Evolutionary conservation across 2,888 invertebrate species (phyloP), one percentile per base, ranked within the genome.

Genomic region (Baccha elongata): DNA sequence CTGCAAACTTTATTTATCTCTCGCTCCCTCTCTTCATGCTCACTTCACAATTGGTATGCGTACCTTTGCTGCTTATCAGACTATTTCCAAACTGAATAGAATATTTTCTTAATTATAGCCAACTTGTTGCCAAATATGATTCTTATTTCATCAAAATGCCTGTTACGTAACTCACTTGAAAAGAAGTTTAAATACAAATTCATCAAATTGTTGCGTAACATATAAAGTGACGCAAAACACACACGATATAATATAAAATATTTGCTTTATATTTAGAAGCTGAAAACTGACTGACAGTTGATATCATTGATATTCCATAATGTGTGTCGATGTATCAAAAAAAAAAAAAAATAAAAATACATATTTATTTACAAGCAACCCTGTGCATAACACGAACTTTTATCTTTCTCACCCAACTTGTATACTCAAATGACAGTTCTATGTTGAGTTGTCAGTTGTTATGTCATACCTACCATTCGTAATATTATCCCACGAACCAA

Each of bases 401-500:
- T 53, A 53, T 53, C 53, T 2, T 21, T 53, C 8, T 37, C 21
- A n/a, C 53, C n/a, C 15, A 35, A 21, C 53, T 32, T 53, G 35
- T 37, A 4, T 21, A 35, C 53, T 53, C 19, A n/a, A 35, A 74
- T 75, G 69, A 75, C 64, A 75, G 44, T 65, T 69, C 64, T 44
- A 29, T 71, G 69, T 69, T 68, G 26, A n/a, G 40, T 52, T 75
- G 71, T 60, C 58, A 52, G 44, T 55, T 71, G 58, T 74, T 80
- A 74, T 80, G 64, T 80, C 74, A 81, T 69, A 50, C 7, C 32
- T 21, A n/a, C 42, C 21, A 23, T 42, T 37, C 55, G 55, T 48
- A 68, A 68, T 75, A 55, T 65, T 55, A 32, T 64, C 29, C 53
- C 8, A 21, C 42, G 40, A 19, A 67, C 17, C 7, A 60, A 17